A percentile compares a stretch with the other conserved stretches of the same genome.
Evolutionary conservation across 1,140 invertebrate species (phyloP).

Genomic region (Drosophila prosaltans): DNA sequence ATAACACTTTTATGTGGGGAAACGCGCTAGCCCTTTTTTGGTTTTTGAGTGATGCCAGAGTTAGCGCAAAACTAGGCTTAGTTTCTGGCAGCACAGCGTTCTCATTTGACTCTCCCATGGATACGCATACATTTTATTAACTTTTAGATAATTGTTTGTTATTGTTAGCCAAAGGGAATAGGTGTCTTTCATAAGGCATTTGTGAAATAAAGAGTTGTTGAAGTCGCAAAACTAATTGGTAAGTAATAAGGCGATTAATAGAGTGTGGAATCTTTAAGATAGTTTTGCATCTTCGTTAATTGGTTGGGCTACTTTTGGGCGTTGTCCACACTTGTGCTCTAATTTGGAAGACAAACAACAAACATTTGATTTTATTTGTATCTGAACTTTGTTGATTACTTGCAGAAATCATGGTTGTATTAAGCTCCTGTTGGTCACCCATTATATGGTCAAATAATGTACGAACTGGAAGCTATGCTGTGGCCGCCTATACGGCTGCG

Average conservation of each 20-base stretch:
- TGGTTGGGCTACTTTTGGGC: neutral
- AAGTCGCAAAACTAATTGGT: neutral
- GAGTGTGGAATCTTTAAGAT: neutral
- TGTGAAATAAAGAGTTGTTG: neutral
- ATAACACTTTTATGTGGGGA: neutral
- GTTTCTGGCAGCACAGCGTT: neutral
- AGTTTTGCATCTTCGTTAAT: neutral
- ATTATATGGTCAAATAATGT: slow-evolving; percentile 92
- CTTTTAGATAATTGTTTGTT: slow-evolving; percentile 9
- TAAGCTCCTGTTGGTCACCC: slow-evolving; percentile 93
- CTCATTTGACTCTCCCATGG: neutral
- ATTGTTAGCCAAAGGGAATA: neutral
- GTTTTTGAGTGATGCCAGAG: neutral
- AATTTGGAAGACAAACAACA: slow-evolving; percentile 10
- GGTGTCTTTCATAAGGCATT: no score
- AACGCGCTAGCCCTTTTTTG: neutral
- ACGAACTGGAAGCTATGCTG: slow-evolving; percentile 89
- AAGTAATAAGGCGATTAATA: neutral
- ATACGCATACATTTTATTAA: slow-evolving; percentile 1
- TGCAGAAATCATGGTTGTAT: slow-evolving; percentile 86
- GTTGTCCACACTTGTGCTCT: slow-evolving; percentile 8
- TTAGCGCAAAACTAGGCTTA: neutral
- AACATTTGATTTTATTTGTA: neutral
- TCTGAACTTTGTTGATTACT: neutral
- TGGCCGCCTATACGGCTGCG: slow-evolving; percentile 90